Percentiles rank a stretch among this genome's conserved stretches.
phyloP scores from a whole-genome alignment of 2,888 invertebrate genomes.

The Nomada goodeniana region DNA sequence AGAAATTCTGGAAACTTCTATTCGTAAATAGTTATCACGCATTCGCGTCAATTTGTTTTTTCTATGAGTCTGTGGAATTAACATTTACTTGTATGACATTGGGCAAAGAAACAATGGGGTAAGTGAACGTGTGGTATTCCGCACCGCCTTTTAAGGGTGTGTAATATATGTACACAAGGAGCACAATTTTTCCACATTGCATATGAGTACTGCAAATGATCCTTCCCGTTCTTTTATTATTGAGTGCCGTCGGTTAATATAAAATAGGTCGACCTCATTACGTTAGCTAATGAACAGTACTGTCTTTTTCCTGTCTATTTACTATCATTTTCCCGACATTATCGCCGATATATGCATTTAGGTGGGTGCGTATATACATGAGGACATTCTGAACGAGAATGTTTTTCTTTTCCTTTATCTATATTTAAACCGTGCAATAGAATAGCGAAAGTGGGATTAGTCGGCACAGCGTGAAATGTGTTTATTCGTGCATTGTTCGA shows the following conservation, averaged over 20 bases:
- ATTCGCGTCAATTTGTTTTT: constrained; percentile 63
- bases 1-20: constrained; percentile 21
- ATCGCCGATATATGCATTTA: constrained; percentile 50
- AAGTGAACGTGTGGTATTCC: constrained; percentile 84
- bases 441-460: constrained; percentile 47
- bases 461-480: constrained; percentile 44
- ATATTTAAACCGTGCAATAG: constrained; percentile 53
- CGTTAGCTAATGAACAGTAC: constrained; percentile 29
- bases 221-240: constrained; percentile 51
- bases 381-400: constrained; percentile 50
- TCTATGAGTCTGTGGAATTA: constrained; percentile 77
- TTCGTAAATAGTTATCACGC: constrained; percentile 35
- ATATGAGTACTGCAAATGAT: constrained; percentile 53
- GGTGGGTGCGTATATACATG: constrained; percentile 53
- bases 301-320: constrained; percentile 49
- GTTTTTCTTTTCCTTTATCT: constrained; percentile 57
- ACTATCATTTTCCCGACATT: constrained; percentile 50
- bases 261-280: constrained; percentile 50
- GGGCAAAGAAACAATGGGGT: constrained; percentile 94
- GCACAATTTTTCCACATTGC: constrained; percentile 51
- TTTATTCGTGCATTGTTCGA: constrained; percentile 46
- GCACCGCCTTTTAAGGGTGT: constrained; percentile 82
- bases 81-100: constrained; percentile 88
- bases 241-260: constrained; percentile 36
- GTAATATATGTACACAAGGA: constrained; percentile 62